Evolutionary conservation across 2,888 invertebrate species (phyloP).

Genomic region (Parasteatoda lunata): DNA sequence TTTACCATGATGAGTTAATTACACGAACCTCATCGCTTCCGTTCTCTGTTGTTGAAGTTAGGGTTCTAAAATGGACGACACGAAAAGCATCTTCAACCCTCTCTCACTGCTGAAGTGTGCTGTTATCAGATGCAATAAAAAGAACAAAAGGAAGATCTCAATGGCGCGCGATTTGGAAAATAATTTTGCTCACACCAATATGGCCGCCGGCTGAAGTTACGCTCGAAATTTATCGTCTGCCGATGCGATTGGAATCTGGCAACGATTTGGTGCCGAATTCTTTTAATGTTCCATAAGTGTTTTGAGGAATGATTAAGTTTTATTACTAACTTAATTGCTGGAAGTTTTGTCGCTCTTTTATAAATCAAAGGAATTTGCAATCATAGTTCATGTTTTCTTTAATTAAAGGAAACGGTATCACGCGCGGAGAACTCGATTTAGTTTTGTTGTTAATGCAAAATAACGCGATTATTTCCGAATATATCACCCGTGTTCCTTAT

Average conservation of each 20-base stretch:
- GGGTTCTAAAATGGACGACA: not conserved
- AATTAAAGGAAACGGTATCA: not conserved
- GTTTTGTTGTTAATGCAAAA: too few relatives aligned
- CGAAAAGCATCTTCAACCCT: not conserved
- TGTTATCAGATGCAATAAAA: slow-evolving; percentile 2
- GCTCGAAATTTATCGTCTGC: not conserved
- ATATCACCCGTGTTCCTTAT: too few relatives aligned
- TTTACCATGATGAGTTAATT: slow-evolving; percentile 46
- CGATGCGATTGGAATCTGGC: slow-evolving; percentile 3
- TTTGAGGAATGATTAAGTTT: slow-evolving; percentile 5
- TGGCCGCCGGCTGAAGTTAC: not conserved
- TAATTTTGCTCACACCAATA: slow-evolving; percentile 1
- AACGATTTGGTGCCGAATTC: not conserved
- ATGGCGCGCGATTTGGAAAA: not conserved
- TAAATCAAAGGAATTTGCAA: not conserved
- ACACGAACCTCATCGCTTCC: slow-evolving; percentile 15
- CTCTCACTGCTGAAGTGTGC: not conserved
- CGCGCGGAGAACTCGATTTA: too few relatives aligned
- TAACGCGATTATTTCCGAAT: too few relatives aligned
- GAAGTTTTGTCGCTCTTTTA: not conserved
- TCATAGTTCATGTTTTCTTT: not conserved
- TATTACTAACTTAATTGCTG: not conserved
- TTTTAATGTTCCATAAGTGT: not conserved
- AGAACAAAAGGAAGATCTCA: not conserved
- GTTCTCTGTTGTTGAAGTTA: not conserved